A percentile compares a stretch with the other conserved stretches of the same genome.
These are phyloP conservation scores for Caenorhabditis auriculariae DNA, from an alignment of 2,888 invertebrate genomes.

Conservation along the genomic window DNA sequence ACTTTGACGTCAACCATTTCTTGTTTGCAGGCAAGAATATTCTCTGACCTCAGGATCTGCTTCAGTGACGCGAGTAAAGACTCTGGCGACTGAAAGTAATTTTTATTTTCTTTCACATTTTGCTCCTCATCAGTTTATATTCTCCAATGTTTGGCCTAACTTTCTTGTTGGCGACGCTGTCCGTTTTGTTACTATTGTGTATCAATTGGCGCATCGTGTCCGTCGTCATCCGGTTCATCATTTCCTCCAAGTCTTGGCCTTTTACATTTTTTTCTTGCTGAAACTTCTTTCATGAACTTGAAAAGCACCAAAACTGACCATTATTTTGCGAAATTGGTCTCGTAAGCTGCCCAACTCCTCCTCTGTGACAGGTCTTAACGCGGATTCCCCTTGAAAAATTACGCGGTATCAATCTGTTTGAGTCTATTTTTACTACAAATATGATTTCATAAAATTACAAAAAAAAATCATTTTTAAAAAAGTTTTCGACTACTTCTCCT, in stretches of 20 bases:
- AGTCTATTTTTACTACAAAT: background rate
- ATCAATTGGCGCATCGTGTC: background rate
- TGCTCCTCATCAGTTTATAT: too few relatives aligned
- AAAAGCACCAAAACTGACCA: conserved; percentile 7
- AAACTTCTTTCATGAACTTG: background rate
- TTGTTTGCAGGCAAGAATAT: conserved; percentile 19
- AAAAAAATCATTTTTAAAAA: conserved; percentile 1
- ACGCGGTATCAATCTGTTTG: background rate
- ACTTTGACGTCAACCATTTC: conserved; percentile 17
- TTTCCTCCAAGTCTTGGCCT: conserved; percentile 3
- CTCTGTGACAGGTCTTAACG: conserved; percentile 2
- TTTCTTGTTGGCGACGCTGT: conserved; percentile 12
- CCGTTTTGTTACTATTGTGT: conserved; percentile 1
- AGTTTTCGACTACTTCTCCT: background rate
- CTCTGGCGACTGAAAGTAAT: conserved; percentile 18
- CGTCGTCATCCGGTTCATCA: conserved; percentile 3
- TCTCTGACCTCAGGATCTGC: conserved; percentile 10
- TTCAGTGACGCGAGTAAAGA: conserved; percentile 3
- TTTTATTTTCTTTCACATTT: too few relatives aligned
- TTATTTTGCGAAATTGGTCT: conserved; percentile 9
- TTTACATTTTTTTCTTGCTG: conserved; percentile 16
- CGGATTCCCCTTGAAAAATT: conserved; percentile 11
- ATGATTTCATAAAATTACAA: background rate
- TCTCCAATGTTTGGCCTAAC: too few relatives aligned
- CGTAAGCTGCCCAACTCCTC: conserved; percentile 17